Base-by-base conservation (phyloP, 64 coral and sea anemone genomes). In the Anthopleura sola region DNA sequence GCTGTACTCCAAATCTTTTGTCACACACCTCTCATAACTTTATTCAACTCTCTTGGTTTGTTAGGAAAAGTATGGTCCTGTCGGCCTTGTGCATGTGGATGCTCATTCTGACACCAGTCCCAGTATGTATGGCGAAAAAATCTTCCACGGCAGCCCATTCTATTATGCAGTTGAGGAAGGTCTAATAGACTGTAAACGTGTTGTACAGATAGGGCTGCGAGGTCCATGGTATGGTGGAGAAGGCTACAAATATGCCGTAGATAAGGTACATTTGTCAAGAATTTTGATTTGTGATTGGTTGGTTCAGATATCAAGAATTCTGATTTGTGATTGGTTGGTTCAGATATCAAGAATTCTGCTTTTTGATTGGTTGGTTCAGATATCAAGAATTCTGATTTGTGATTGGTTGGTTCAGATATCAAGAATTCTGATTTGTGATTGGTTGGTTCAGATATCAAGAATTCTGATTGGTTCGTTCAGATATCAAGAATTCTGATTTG, bases 181-280 rank as follows among this genome's bases (percentile, higher is more conserved):
- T 10, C 64, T 97, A 83, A 49, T 97, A 32, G 94, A 97, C 48
- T 86, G 83, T 80, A 64, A 87, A 50, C 62, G 94, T 47, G 94
- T 97, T 55, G 90, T 97, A 7, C 94, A 97, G 91, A 97, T 97
- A 55, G 94, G 94, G 21, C 57, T 97, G 13, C 46, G 94, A 84
- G 94, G 94, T 19, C 4, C 84, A 10, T 56, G 49, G 76, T 87
- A 92, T 68, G 56, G 29, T 40, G 37, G 29, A 5, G 64, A 78
- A 53, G 87, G 48, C 23, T 93, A 83, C 68, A 31, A 92, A 12
- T 89, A 77, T 76, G 66, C 94, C 48, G 54, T 74, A 58, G 36
- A 97, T 0, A 87, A 92, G 85, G 94, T 97, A 55, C 3, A 20
- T 32, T 15, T 24, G 58, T n/a, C 23, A 58, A 8, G 3, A 5